These are phyloP conservation scores for Macrophya annulata DNA, from an alignment of 2,888 invertebrate species.

Conservation along the genomic window DNA sequence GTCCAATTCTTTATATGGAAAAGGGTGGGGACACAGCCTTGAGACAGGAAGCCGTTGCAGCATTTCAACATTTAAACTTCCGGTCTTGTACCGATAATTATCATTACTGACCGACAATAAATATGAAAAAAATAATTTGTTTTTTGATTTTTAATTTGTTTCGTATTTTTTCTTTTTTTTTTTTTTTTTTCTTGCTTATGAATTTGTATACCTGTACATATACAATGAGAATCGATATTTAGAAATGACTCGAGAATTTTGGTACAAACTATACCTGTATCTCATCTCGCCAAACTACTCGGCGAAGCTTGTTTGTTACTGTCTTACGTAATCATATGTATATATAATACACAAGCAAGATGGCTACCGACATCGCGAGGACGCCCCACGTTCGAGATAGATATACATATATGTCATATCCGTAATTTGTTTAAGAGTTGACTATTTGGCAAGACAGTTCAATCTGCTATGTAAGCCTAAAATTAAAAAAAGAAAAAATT, in stretches of 20 bases:
- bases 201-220: not conserved
- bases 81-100: conserved; percentile 41
- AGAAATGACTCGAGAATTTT: not conserved
- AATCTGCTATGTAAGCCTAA: not conserved
- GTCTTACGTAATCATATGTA: conserved; percentile 15
- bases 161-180: conserved; percentile 9
- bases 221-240: not conserved
- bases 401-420: not conserved
- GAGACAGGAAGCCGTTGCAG: conserved; percentile 40
- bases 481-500: not conserved
- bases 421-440: not conserved
- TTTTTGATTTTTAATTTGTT: not conserved
- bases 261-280: not conserved
- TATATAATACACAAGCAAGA: conserved; percentile 2
- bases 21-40: conserved; percentile 37
- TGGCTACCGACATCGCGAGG: conserved; percentile 14
- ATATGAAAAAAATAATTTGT: too few relatives aligned
- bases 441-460: not conserved
- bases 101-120: not conserved
- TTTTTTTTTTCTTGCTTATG: not conserved
- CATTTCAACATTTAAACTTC: conserved; percentile 39
- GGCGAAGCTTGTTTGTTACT: not conserved
- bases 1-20: conserved; percentile 24
- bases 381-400: conserved; percentile 4
- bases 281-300: conserved; percentile 2